A percentile compares a stretch with the other conserved stretches of the same genome.
Evolutionary conservation across 2,113 vertebrate genomes (phyloP).

Genomic region (Xiphophorus maculatus): DNA sequence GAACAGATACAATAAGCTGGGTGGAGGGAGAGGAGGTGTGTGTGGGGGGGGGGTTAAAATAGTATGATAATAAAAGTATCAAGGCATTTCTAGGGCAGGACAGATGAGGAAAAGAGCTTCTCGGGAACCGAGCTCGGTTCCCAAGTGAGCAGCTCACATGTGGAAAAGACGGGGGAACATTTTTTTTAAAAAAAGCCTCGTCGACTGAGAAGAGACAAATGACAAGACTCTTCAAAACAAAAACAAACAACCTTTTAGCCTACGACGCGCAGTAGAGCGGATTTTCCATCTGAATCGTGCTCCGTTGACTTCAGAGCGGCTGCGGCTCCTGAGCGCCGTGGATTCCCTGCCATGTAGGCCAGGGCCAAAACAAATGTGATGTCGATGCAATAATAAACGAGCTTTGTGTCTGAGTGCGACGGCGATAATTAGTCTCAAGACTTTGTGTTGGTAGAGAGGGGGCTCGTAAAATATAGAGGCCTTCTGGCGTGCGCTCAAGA

Average conservation of each 20-base stretch:
- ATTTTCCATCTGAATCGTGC: slow-evolving; percentile 40
- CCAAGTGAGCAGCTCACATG: slow-evolving; percentile 39
- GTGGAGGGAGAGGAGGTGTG: too few relatives aligned
- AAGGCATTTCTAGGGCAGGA: slow-evolving; percentile 68
- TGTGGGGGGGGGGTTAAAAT: slow-evolving; percentile 15
- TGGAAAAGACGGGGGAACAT: not conserved
- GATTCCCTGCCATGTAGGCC: slow-evolving; percentile 66
- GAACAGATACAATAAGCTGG: slow-evolving; percentile 48
- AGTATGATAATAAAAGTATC: slow-evolving; percentile 56
- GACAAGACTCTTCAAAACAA: slow-evolving; percentile 18
- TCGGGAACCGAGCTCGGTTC: slow-evolving; percentile 41
- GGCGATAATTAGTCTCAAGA: slow-evolving; percentile 79
- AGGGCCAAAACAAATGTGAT: slow-evolving; percentile 72
- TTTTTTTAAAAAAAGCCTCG: not conserved
- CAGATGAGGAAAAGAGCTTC: slow-evolving; percentile 55
- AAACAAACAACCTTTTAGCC: slow-evolving; percentile 41
- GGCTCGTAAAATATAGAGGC: slow-evolving; percentile 77
- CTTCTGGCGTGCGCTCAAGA: slow-evolving; percentile 73
- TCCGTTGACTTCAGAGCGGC: slow-evolving; percentile 45
- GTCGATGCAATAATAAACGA: slow-evolving; percentile 73
- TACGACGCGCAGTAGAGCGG: slow-evolving; percentile 27
- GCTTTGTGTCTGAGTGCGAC: slow-evolving; percentile 74
- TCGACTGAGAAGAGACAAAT: slow-evolving; percentile 45
- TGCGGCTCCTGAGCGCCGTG: slow-evolving; percentile 35
- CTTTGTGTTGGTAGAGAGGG: slow-evolving; percentile 66